Evolutionary conservation across 2,888 invertebrate species (phyloP).

Genomic region (Griposia aprilina): DNA sequence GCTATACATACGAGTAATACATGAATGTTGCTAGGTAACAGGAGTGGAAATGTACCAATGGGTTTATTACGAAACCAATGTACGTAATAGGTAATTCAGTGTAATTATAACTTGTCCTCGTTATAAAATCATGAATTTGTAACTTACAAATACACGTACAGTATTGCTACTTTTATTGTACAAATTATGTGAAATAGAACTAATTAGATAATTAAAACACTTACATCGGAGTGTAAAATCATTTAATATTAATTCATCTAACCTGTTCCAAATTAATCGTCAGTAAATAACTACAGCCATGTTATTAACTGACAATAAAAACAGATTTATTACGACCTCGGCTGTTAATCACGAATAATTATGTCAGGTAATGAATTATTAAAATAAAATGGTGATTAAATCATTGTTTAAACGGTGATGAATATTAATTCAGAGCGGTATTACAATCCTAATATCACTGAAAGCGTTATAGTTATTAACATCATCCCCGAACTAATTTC

Average conservation of each 20-base stretch:
- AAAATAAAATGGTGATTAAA: slow-evolving; percentile 43
- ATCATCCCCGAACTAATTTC: slow-evolving; percentile 59
- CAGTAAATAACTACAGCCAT: slow-evolving; percentile 43
- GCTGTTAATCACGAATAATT: slow-evolving; percentile 58
- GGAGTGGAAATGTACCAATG: slow-evolving; percentile 27
- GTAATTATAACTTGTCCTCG: slow-evolving; percentile 27
- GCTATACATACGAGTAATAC: slow-evolving; percentile 57
- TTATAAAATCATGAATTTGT: slow-evolving; percentile 18
- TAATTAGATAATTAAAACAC: slow-evolving; percentile 11
- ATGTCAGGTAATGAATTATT: slow-evolving; percentile 47
- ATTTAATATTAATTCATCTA: slow-evolving; percentile 37
- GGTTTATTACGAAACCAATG: slow-evolving; percentile 31
- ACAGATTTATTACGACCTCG: slow-evolving; percentile 55
- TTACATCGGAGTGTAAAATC: not conserved
- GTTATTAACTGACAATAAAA: slow-evolving; percentile 63
- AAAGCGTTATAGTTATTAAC: slow-evolving; percentile 41
- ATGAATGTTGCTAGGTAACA: slow-evolving; percentile 46
- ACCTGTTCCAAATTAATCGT: slow-evolving; percentile 33
- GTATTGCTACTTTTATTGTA: not conserved
- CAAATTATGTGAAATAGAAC: not conserved
- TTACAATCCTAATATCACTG: slow-evolving; percentile 43
- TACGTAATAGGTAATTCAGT: slow-evolving; percentile 21
- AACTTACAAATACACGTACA: not conserved
- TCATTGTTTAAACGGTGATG: slow-evolving; percentile 21
- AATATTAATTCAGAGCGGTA: slow-evolving; percentile 37